Percentiles rank a stretch among this genome's conserved stretches.
phyloP scores from a whole-genome alignment of 2,888 invertebrate genomes.

The Callimorpha dominula region DNA sequence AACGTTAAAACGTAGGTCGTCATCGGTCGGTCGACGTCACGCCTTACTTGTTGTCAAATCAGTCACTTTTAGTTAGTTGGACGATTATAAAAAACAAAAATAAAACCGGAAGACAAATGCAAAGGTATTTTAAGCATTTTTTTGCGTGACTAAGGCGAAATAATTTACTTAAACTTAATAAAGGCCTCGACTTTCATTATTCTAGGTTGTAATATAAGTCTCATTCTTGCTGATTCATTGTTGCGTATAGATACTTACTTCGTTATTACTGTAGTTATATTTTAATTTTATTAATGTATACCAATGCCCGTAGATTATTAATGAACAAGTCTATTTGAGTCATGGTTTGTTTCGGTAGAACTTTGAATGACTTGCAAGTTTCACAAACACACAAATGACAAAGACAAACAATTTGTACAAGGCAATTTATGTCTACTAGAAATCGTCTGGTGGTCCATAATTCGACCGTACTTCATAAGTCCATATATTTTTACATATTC shows the following conservation, averaged over 20 bases:
- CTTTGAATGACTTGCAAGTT: constrained; percentile 1
- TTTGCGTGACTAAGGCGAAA: neutral
- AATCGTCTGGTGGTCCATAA: too few species aligned
- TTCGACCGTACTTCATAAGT: too few species aligned
- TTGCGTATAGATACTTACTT: neutral
- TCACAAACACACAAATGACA: neutral
- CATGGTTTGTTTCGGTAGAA: neutral
- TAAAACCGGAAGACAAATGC: neutral
- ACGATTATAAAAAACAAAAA: too few species aligned
- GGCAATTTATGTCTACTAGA: neutral
- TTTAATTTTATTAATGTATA: neutral
- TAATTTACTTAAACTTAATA: neutral
- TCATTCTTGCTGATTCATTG: neutral
- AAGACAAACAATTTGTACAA: neutral
- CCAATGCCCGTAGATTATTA: neutral
- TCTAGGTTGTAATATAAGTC: neutral
- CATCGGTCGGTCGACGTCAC: too few species aligned
- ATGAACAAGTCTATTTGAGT: neutral
- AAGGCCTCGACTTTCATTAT: neutral
- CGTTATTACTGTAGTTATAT: neutral
- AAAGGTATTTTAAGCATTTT: neutral
- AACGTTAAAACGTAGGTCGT: too few species aligned
- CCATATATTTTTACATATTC: too few species aligned
- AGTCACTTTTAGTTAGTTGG: too few species aligned
- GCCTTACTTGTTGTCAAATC: too few species aligned